Conservation (phyloP, 35 echinoderm and acorn worm genomes). For the Apostichopus parvimensis region DNA sequence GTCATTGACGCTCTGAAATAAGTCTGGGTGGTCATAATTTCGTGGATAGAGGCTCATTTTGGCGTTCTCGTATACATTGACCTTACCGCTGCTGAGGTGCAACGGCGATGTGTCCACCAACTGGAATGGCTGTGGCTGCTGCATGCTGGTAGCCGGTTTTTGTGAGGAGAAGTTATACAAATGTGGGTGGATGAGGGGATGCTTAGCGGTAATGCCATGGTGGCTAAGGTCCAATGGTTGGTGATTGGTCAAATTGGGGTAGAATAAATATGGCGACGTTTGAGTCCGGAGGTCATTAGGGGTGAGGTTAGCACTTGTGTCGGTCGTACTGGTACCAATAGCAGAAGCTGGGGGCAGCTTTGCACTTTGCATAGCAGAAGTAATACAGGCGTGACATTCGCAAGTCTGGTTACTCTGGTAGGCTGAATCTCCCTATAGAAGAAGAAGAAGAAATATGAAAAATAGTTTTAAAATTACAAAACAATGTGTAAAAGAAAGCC, state of each 20-base stretch:
- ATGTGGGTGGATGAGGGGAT: conserved; percentile 96
- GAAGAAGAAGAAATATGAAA: conserved; percentile 3
- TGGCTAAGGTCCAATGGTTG: conserved; percentile 95
- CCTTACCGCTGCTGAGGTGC: background rate
- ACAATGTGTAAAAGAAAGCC: too few relatives aligned
- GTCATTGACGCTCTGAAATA: conserved; percentile 85
- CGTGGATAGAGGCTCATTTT: conserved; percentile 80
- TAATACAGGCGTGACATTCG: conserved; percentile 84
- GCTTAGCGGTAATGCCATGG: conserved; percentile 89
- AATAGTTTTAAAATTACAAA: too few relatives aligned
- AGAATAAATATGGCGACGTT: conserved; percentile 85
- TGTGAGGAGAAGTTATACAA: conserved; percentile 93
- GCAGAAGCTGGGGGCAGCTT: conserved; percentile 57
- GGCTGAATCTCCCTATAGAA: conserved; percentile 45
- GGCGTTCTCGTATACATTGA: conserved; percentile 83
- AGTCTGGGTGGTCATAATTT: conserved; percentile 77
- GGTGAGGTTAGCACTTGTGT: conserved; percentile 24
- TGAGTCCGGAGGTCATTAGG: conserved; percentile 28
- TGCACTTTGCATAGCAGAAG: conserved; percentile 63
- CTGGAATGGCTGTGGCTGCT: conserved; percentile 49
- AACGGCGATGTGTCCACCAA: conserved; percentile 34
- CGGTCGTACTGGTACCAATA: conserved; percentile 49
- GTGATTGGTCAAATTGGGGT: conserved; percentile 88
- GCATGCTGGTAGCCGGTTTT: conserved; percentile 62
- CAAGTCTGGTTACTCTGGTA: conserved; percentile 75